Evolutionary conservation across 2,113 vertebrate genomes (phyloP), one percentile per base, ranked within the genome.

Genomic region (Engraulis encrasicolus): DNA sequence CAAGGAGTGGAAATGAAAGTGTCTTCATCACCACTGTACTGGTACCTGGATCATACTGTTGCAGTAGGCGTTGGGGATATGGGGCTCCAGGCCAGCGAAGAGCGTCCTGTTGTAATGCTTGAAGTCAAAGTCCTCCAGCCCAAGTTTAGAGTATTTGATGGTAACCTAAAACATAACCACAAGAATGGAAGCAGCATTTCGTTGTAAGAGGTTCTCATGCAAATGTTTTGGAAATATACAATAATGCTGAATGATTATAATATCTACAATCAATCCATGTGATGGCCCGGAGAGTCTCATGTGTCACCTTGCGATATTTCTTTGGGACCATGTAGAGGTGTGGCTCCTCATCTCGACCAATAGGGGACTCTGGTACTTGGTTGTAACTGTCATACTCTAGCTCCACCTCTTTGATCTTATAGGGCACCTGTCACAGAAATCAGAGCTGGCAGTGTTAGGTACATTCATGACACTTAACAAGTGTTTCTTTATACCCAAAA

Each of bases 91-190:
- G 0, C 98, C 98, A 0, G 98, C 98, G 87, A 99, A 99, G 86
- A 99, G 89, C 0, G 98, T 99, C 92, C 97, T 98, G 93, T 99
- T 99, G 94, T 99, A 99, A 92, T 99, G 98, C 91, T 99, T 99
- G 90, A 99, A 99, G 92, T 99, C 98, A 91, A 99, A 99, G 87
- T 99, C 97, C 85, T 99, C 98, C 74, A 99, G 91, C 15, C 98
- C 98, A 74, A 99, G 93, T 91, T 99, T 99, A 52, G 98, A 99
- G 89, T 99, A 99, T 91, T 99, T 99, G 90, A 99, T 99, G 1
- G 98, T 99, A 87, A 99, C 98, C 98, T 99, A 89, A 66, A 74
- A 17, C 40, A 7, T 66, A 45, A 84, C 18, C 27, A 37, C 74
- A 50, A 45, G 48, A 9, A 78, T 50, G n/a, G 78, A 1, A 6